A percentile compares a stretch with the other conserved stretches of the same genome.
Conservation (phyloP, 2,888 invertebrate genomes). For the Apamea anceps region DNA sequence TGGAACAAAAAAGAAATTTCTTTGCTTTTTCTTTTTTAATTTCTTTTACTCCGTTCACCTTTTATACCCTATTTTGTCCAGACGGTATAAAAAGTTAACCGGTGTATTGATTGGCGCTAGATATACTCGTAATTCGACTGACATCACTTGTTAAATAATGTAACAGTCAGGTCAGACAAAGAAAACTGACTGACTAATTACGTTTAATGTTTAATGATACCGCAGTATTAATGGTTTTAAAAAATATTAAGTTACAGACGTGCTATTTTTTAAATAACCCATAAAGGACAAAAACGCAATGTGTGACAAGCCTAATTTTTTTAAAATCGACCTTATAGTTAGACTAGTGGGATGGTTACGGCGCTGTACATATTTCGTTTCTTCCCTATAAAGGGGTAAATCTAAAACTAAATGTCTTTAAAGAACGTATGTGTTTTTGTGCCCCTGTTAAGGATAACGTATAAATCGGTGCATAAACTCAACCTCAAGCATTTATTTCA, state of each 20-base stretch:
- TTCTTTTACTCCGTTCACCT: too few relatives aligned
- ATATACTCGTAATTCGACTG: not conserved
- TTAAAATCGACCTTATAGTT: not conserved
- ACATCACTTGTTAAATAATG: not conserved
- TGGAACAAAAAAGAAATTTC: too few relatives aligned
- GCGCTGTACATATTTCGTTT: not conserved
- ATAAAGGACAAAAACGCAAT: not conserved
- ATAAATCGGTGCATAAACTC: not conserved
- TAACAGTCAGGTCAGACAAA: not conserved
- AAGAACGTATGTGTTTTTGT: not conserved
- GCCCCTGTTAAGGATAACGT: not conserved
- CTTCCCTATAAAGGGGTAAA: not conserved
- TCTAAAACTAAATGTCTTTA: not conserved
- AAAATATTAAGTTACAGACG: not conserved
- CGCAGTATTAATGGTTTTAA: not conserved
- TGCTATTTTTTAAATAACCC: not conserved
- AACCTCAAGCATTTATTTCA: too few relatives aligned
- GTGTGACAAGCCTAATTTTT: not conserved
- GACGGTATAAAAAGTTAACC: too few relatives aligned
- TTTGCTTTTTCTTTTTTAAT: too few relatives aligned
- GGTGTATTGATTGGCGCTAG: too few relatives aligned
- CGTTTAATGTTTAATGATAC: not conserved
- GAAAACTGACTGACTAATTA: not conserved
- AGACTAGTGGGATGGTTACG: not conserved
- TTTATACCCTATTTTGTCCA: too few relatives aligned